A percentile compares a stretch with the other conserved stretches of the same genome.
These are phyloP conservation scores for Rattus rattus DNA, from an alignment of 2,113 vertebrate genomes.

Conservation along the genomic window DNA sequence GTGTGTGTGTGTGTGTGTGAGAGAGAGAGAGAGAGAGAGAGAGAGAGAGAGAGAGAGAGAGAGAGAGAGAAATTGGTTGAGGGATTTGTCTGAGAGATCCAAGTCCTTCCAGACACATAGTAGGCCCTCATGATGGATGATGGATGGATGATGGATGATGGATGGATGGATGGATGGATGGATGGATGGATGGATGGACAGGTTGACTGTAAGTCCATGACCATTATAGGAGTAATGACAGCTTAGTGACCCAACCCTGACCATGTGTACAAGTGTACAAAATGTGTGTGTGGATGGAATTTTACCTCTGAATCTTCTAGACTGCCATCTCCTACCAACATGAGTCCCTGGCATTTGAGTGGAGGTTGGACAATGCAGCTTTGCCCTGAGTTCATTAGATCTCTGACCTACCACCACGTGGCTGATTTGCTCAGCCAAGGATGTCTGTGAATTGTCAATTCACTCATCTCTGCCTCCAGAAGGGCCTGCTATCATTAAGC, in stretches of 20 bases:
- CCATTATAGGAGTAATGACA: conserved; percentile 13
- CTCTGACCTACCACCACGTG: neutral
- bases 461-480: neutral
- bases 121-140: neutral
- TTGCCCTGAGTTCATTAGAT: conserved; percentile 11
- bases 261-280: neutral
- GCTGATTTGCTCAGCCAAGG: conserved; percentile 36
- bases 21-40: too few relatives aligned
- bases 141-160: neutral
- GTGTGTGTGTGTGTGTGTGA: neutral
- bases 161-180: neutral
- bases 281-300: neutral
- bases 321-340: neutral
- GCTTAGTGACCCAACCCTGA: neutral
- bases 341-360: neutral
- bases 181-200: neutral
- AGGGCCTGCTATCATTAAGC: neutral
- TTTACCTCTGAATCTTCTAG: conserved; percentile 19
- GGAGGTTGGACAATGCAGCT: neutral
- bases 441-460: neutral
- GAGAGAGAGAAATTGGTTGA: neutral
- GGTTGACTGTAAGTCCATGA: conserved; percentile 9
- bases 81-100: conserved; percentile 3
- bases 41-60: too few relatives aligned
- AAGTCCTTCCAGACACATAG: conserved; percentile 11